Evolutionary conservation across 2,888 invertebrate genomes (phyloP).

Genomic region (Diadegma fenestrale): DNA sequence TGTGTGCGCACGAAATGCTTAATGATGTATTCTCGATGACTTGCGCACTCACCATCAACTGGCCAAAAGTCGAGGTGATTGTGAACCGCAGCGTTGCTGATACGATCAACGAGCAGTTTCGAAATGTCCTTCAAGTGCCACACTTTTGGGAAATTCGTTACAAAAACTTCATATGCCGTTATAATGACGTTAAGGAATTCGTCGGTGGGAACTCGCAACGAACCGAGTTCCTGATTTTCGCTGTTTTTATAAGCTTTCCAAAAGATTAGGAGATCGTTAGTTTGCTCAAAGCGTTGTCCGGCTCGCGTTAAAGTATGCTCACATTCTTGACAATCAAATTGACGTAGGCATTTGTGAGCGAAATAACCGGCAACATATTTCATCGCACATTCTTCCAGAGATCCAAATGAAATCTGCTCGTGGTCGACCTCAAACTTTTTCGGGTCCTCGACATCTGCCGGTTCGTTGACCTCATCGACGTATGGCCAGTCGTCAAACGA

Average conservation of each 20-base stretch:
- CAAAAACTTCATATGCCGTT: background rate
- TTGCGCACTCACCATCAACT: constrained; percentile 12
- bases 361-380: background rate
- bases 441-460: background rate
- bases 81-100: constrained; percentile 19
- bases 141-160: background rate
- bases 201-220: background rate
- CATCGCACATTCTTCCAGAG: constrained; percentile 14
- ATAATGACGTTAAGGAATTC: background rate
- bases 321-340: background rate
- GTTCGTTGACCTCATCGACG: constrained; percentile 9
- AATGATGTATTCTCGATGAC: constrained; percentile 24
- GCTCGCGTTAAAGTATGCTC: background rate
- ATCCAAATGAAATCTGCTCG: background rate
- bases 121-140: constrained; percentile 1
- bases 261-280: constrained; percentile 15
- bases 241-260: background rate
- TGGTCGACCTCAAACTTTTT: background rate
- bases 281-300: background rate
- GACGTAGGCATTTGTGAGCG: background rate
- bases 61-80: constrained; percentile 41
- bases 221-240: background rate
- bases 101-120: background rate
- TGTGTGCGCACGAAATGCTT: constrained; percentile 12
- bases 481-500: background rate